phyloP scores from a whole-genome alignment of 2,113 vertebrate species.

The Misgurnus mizolepis region DNA sequence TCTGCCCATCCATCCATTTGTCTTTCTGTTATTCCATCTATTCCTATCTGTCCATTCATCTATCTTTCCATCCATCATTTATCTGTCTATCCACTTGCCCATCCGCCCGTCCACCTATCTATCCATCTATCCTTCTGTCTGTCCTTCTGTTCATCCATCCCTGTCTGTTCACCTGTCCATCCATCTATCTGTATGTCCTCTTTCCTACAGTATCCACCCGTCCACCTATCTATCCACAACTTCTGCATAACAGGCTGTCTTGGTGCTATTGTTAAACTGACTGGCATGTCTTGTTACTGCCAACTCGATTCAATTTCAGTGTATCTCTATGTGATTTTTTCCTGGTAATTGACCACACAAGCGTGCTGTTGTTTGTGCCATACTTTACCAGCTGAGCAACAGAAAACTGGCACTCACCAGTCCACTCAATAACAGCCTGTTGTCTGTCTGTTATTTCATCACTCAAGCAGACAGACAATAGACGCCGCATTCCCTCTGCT shows the following conservation, averaged over 20 bases:
- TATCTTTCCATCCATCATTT: background rate
- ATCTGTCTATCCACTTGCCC: background rate
- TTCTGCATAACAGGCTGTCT: too few relatives aligned
- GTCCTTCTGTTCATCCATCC: background rate
- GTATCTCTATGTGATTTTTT: background rate
- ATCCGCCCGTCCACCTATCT: background rate
- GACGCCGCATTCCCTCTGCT: background rate
- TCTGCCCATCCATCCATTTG: too few relatives aligned
- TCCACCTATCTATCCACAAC: too few relatives aligned
- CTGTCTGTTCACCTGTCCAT: background rate
- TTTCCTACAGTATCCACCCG: too few relatives aligned
- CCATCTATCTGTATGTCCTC: too few relatives aligned
- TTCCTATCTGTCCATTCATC: background rate
- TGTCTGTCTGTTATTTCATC: background rate
- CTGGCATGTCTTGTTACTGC: too few relatives aligned
- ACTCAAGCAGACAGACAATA: conserved; percentile 17
- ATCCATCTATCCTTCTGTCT: background rate
- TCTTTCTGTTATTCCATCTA: background rate
- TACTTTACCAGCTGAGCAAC: too few relatives aligned
- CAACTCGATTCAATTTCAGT: background rate
- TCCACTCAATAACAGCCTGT: background rate
- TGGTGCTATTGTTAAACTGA: too few relatives aligned
- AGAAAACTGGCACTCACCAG: background rate
- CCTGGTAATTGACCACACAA: too few relatives aligned
- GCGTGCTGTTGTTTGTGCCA: too few relatives aligned